Evolutionary conservation across 2,888 invertebrate species (phyloP).

Genomic region (Hemaris fuciformis): DNA sequence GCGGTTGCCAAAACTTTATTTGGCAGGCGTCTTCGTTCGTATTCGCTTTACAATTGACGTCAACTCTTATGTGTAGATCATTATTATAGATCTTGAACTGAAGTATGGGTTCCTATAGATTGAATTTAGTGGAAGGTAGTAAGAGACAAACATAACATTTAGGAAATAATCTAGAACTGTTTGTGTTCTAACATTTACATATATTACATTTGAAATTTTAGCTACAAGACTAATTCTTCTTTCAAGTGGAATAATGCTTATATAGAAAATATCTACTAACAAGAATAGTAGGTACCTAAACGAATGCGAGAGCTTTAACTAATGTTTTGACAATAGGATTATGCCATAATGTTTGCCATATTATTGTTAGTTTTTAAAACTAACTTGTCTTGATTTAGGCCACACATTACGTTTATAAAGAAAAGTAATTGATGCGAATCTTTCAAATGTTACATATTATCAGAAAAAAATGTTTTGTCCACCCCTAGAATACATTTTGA

Average conservation of each 20-base stretch:
- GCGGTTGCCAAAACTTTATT: slow-evolving; percentile 19
- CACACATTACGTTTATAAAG: neutral
- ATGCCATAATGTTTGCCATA: slow-evolving; percentile 69
- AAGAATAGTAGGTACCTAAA: slow-evolving; percentile 40
- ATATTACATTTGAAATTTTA: slow-evolving; percentile 23
- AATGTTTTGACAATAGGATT: slow-evolving; percentile 56
- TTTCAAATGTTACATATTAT: too few relatives aligned
- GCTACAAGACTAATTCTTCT: slow-evolving; percentile 25
- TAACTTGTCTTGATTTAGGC: slow-evolving; percentile 23
- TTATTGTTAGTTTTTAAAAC: slow-evolving; percentile 47
- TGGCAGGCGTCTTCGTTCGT: slow-evolving; percentile 15
- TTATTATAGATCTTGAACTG: slow-evolving; percentile 71
- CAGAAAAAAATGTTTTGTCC: too few relatives aligned
- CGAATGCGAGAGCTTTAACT: slow-evolving; percentile 67
- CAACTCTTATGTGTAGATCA: slow-evolving; percentile 30
- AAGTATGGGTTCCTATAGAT: slow-evolving; percentile 74
- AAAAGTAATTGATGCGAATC: neutral
- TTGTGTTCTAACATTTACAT: neutral
- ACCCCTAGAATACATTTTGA: neutral
- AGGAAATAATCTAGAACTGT: slow-evolving; percentile 24
- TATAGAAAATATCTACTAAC: slow-evolving; percentile 44
- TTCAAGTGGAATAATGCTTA: slow-evolving; percentile 32
- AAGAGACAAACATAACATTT: slow-evolving; percentile 42
- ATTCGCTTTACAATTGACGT: neutral
- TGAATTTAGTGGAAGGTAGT: slow-evolving; percentile 59